These are phyloP conservation scores for Protodeltote pygarga DNA, from an alignment of 2,888 invertebrate species.

Conservation along the genomic window DNA sequence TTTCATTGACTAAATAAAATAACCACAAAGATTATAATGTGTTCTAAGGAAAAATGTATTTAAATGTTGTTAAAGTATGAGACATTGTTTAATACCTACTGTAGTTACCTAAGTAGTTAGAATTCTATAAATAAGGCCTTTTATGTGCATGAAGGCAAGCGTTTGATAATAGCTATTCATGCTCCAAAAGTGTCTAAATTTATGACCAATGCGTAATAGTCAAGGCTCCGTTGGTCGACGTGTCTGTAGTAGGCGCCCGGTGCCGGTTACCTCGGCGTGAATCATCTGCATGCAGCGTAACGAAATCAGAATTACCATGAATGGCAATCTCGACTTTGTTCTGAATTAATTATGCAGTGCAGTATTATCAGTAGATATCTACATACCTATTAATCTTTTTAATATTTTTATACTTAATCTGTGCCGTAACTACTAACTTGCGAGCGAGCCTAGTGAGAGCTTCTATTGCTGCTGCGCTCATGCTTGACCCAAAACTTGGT, in stretches of 20 bases:
- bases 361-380: slow-evolving; percentile 19
- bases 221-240: slow-evolving; percentile 31
- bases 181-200: slow-evolving; percentile 48
- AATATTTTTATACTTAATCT: no score
- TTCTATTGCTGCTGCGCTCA: no score
- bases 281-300: slow-evolving; percentile 47
- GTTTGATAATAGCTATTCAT: slow-evolving; percentile 41
- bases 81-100: slow-evolving; percentile 27
- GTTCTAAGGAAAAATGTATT: slow-evolving; percentile 25
- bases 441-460: no score
- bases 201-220: slow-evolving; percentile 45
- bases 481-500: no score
- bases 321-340: slow-evolving; percentile 47
- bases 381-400: no score
- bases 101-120: slow-evolving; percentile 20
- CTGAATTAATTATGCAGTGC: slow-evolving; percentile 32
- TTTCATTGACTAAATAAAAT: background rate
- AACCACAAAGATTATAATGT: slow-evolving; percentile 6
- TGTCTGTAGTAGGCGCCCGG: slow-evolving; percentile 52
- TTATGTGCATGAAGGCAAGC: slow-evolving; percentile 35
- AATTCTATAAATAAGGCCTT: slow-evolving; percentile 43
- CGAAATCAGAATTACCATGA: slow-evolving; percentile 48
- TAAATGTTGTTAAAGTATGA: slow-evolving; percentile 27
- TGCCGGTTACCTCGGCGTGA: slow-evolving; percentile 53
- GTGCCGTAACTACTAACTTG: no score